Evolutionary conservation across 2,797 vertebrate genomes (phyloP).

Genomic region (Hydrophis major): DNA sequence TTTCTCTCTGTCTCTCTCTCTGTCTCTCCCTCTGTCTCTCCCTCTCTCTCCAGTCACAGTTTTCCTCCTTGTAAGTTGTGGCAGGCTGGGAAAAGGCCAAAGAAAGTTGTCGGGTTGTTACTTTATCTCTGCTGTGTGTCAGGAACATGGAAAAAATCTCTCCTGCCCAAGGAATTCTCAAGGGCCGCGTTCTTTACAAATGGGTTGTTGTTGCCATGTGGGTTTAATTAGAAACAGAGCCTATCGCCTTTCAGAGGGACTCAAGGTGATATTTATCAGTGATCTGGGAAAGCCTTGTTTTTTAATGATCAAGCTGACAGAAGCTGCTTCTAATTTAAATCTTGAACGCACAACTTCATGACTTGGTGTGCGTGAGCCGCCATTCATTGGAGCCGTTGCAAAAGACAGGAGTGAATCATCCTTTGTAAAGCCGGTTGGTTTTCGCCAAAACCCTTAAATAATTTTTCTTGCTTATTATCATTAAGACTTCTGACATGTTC

Average conservation of each 20-base stretch:
- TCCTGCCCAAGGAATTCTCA: slow-evolving; percentile 51
- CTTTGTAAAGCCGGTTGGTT: slow-evolving; percentile 43
- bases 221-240: slow-evolving; percentile 60
- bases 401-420: slow-evolving; percentile 60
- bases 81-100: slow-evolving; percentile 45
- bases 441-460: neutral
- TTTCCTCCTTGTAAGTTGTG: slow-evolving; percentile 12
- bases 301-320: slow-evolving; percentile 52
- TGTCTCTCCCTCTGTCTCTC: too few species aligned
- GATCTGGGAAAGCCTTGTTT: slow-evolving; percentile 25
- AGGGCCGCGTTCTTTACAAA: slow-evolving; percentile 49
- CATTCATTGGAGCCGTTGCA: slow-evolving; percentile 63
- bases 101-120: slow-evolving; percentile 53
- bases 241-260: slow-evolving; percentile 65
- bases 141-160: slow-evolving; percentile 42
- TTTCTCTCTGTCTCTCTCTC: too few species aligned
- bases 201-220: slow-evolving; percentile 62
- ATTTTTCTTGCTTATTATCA: slow-evolving; percentile 7
- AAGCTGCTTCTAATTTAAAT: slow-evolving; percentile 71
- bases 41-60: slow-evolving; percentile 27
- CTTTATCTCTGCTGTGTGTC: slow-evolving; percentile 55
- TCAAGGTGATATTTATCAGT: slow-evolving; percentile 67
- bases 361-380: slow-evolving; percentile 66
- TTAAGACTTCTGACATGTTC: neutral
- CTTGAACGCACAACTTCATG: slow-evolving; percentile 57